Base-by-base conservation (phyloP, 2,797 vertebrate genomes). In the Pseudopleuronectes americanus region DNA sequence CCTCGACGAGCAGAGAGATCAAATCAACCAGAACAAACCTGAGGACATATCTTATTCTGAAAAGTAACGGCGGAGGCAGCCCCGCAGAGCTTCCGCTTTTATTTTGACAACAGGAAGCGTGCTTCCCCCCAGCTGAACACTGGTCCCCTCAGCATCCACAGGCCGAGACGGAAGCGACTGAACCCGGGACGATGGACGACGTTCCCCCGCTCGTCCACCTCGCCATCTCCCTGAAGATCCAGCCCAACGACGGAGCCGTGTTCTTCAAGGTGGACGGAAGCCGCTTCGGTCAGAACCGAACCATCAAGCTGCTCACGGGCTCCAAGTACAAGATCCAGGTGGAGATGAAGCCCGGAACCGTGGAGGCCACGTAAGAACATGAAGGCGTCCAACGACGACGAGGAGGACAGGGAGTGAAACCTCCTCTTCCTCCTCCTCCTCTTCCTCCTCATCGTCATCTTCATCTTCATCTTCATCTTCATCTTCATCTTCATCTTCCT, bases 201-300 rank as follows among this genome's bases (percentile, higher is more conserved):
- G 95, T 99, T 8, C 97, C 97, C 2, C 88, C 94, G 64, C 78
- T 98, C 71, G 94, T 99, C 81, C 92, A 93, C 86, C 95, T 99
- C 88, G 93, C 93, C 79, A 94, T 99, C 84, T 92, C 96, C 1
- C 93, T 99, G 77, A 95, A 95, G 84, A 97, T 99, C 84, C 96
- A 98, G 87, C 98, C 98, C 78, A 97, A 97, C 75, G 97, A 99
- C 26, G 97, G 97, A 0, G 95, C 97, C 1, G 98, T 99, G 31
- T 99, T 96, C 81, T 99, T 96, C 85, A 99, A 99, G 90, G 98
- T 98, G 92, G 98, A 99, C 82, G 97, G 98, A 16, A 96, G 96
- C 79, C 90, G 98, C 4, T 99, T 99, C 87, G 98, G 97, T 10
- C 98, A 99, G 93, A 98, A 84, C 91, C 90, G 98, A 65, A 99